These are phyloP conservation scores for Drosophila parthenogenetica DNA, from an alignment of 2,888 invertebrate species.

Conservation along the genomic window DNA sequence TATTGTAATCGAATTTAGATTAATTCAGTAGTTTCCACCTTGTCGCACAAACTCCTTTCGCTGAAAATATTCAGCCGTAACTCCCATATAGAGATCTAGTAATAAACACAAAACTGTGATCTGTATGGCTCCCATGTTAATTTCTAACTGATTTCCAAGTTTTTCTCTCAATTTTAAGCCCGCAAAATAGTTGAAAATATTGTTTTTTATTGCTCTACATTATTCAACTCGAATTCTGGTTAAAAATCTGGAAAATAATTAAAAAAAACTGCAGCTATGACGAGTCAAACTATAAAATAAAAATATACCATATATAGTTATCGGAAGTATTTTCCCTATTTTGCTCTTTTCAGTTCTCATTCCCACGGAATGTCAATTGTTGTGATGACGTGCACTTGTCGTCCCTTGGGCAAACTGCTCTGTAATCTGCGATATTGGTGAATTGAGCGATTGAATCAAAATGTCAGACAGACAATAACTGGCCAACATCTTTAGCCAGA, in stretches of 20 bases:
- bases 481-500: constrained; percentile 52
- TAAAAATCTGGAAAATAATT: constrained; percentile 7
- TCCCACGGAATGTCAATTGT: constrained; percentile 71
- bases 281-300: constrained; percentile 4
- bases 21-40: constrained; percentile 4
- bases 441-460: constrained; percentile 46
- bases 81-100: background rate
- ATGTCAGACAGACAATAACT: constrained; percentile 28
- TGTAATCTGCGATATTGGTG: constrained; percentile 35
- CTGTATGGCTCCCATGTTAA: constrained; percentile 25
- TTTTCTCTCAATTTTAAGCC: no score
- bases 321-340: constrained; percentile 1
- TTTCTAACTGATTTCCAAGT: constrained; percentile 12
- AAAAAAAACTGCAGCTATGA: constrained; percentile 5
- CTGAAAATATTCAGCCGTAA: background rate
- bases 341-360: constrained; percentile 33
- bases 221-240: background rate
- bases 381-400: constrained; percentile 54
- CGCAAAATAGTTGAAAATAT: no score
- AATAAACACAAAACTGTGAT: background rate
- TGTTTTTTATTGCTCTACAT: background rate
- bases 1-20: background rate
- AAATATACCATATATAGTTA: background rate
- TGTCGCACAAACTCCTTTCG: constrained; percentile 16
- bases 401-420: constrained; percentile 43